Evolutionary conservation across 2,797 vertebrate species (phyloP).

Genomic region (Chaenodraco wilsoni): DNA sequence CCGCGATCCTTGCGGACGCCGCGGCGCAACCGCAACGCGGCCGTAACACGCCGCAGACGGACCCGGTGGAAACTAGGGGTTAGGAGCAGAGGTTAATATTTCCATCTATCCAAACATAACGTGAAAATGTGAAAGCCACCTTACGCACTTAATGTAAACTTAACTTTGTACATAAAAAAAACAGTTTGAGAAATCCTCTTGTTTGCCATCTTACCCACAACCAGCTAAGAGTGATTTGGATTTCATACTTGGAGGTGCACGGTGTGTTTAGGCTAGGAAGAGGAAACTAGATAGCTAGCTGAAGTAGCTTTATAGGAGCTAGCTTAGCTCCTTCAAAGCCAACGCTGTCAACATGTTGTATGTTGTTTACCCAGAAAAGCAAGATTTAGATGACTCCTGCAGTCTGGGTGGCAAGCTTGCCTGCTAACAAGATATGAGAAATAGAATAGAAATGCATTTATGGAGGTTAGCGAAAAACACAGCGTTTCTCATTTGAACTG

Average conservation of each 20-base stretch:
- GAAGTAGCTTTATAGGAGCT: too few species aligned
- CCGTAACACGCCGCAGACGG: too few species aligned
- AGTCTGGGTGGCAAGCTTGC: neutral
- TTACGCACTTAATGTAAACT: neutral
- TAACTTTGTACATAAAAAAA: neutral
- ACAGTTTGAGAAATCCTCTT: neutral
- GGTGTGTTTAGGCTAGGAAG: neutral
- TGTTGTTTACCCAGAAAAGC: neutral
- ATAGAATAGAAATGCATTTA: neutral
- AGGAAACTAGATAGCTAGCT: neutral
- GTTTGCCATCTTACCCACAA: slow-evolving; percentile 21
- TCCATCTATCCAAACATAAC: neutral
- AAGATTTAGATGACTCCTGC: neutral
- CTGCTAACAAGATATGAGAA: neutral
- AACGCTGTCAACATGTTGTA: neutral
- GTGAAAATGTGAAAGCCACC: neutral
- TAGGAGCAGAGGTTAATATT: neutral
- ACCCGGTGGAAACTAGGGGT: too few species aligned
- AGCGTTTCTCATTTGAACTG: neutral
- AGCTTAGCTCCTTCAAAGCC: neutral
- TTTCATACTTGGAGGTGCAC: neutral
- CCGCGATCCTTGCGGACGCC: too few species aligned
- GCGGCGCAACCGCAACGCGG: too few species aligned
- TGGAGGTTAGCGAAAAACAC: too few species aligned
- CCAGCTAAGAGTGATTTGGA: neutral